These are phyloP conservation scores for Elymnias hypermnestra DNA, from an alignment of 1,140 invertebrate genomes.

Conservation along the genomic window DNA sequence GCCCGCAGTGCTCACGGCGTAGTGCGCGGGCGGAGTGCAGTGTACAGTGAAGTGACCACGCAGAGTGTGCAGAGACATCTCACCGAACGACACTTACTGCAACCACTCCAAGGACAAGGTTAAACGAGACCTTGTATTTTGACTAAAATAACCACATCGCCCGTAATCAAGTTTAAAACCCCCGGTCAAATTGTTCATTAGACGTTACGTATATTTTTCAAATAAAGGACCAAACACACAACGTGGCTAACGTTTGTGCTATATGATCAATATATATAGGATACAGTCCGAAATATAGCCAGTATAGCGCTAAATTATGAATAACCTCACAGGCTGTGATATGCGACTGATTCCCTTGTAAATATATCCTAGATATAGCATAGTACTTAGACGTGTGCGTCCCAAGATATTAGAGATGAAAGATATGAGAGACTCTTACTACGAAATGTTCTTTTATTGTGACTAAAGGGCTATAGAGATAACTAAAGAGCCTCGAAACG, in stretches of 20 bases:
- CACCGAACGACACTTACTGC: no score
- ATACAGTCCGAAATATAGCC: constrained; percentile 27
- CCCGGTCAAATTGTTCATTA: no score
- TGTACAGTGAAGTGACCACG: no score
- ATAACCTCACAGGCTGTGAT: constrained; percentile 46
- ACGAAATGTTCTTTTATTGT: no score
- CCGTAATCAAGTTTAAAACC: no score
- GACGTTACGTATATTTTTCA: constrained; percentile 27
- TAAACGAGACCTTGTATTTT: no score
- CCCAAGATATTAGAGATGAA: constrained; percentile 9
- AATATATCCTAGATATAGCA: constrained; percentile 34
- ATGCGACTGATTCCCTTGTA: constrained; percentile 50
- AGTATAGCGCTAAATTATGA: constrained; percentile 7
- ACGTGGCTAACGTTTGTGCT: constrained; percentile 10
- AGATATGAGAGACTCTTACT: no score
- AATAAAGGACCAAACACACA: background rate
- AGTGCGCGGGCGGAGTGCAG: background rate
- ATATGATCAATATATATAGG: constrained; percentile 18
- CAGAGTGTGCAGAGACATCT: no score
- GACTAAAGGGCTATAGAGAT: no score
- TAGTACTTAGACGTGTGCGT: constrained; percentile 26
- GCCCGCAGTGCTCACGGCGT: background rate
- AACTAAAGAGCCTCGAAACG: no score
- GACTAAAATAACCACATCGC: no score
- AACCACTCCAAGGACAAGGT: no score